Evolutionary conservation across 2,797 vertebrate genomes (phyloP), one percentile per base, ranked within the genome.

Genomic region (Dermochelys coriacea): DNA sequence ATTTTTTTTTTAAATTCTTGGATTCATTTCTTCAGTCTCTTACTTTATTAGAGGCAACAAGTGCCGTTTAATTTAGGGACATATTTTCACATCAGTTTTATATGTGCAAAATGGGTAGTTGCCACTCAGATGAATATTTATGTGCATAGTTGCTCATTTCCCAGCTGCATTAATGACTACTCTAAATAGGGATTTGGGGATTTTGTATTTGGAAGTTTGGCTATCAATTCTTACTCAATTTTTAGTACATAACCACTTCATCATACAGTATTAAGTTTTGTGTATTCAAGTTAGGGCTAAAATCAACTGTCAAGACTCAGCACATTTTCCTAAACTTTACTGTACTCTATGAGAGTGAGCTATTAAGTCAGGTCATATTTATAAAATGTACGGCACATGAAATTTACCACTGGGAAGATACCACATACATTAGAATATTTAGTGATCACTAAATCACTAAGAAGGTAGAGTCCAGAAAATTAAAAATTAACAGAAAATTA

Each of bases 381-480:
- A 34, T 54, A 61, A 61, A 61, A 61, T 4, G 31, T 61, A 61
- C 31, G 3, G 59, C 27, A 78, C 34, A 55, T 41, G 80, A 74
- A 34, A 88, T 89, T 89, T 89, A 80, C 64, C 59, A 82, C 2
- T 82, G 89, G 85, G 54, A 82, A 94, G 15, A 31, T 84, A 94
- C 92, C 47, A 74, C 85, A 91, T 55, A 91, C 50, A 61, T 61
- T 15, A 34, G 61, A 64, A 34, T 87, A 10, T 49, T 74, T 88
- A 86, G 74, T 74, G 80, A 89, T 80, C 91, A 88, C 83, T n/a
- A n/a, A n/a, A n/a, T n/a, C n/a, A n/a, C 49, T 74, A 83, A 64
- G 5, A 47, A 84, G 47, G 64, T 31, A 54, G 82, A 95, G 89
- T 85, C 75, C 31, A 91, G 34, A 64, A 91, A 96, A 79, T 64